A percentile compares a stretch with the other conserved stretches of the same genome.
Evolutionary conservation across 1,140 invertebrate genomes (phyloP).

Genomic region (Drosophila parvula): DNA sequence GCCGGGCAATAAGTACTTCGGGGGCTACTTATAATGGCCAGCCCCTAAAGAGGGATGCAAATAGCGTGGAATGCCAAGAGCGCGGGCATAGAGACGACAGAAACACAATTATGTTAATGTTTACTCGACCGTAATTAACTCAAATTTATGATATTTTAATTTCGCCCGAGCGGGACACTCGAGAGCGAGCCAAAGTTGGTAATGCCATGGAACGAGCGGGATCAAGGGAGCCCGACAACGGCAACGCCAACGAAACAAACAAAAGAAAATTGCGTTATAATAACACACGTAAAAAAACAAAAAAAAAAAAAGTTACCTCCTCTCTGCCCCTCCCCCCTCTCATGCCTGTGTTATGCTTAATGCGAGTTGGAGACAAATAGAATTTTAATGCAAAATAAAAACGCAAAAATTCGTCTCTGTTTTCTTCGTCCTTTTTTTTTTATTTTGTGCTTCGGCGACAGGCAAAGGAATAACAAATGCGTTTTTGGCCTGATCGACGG

Average conservation of each 20-base stretch:
- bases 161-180: conserved; percentile 53
- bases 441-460: conserved; percentile 5
- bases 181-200: conserved; percentile 20
- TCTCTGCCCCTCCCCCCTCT: too few relatives aligned
- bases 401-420: conserved; percentile 10
- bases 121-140: conserved; percentile 82
- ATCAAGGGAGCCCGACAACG: conserved; percentile 24
- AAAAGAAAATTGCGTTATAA: conserved; percentile 80
- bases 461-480: conserved; percentile 35
- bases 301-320: conserved; percentile 20
- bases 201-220: conserved; percentile 5
- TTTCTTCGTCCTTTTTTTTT: conserved; percentile 8
- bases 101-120: conserved; percentile 81
- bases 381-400: conserved; percentile 72
- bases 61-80: background rate
- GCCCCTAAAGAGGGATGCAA: background rate
- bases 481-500: conserved; percentile 16
- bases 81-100: conserved; percentile 43
- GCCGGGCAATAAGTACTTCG: conserved; percentile 59
- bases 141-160: conserved; percentile 82
- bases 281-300: conserved; percentile 67
- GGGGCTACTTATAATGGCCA: conserved; percentile 67
- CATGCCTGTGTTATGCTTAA: conserved; percentile 17
- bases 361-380: conserved; percentile 67
- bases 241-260: conserved; percentile 42